Percentiles rank a stretch among this genome's conserved stretches.
Evolutionary conservation across 2,888 invertebrate species (phyloP).

Genomic region (Teinopalpus imperialis): DNA sequence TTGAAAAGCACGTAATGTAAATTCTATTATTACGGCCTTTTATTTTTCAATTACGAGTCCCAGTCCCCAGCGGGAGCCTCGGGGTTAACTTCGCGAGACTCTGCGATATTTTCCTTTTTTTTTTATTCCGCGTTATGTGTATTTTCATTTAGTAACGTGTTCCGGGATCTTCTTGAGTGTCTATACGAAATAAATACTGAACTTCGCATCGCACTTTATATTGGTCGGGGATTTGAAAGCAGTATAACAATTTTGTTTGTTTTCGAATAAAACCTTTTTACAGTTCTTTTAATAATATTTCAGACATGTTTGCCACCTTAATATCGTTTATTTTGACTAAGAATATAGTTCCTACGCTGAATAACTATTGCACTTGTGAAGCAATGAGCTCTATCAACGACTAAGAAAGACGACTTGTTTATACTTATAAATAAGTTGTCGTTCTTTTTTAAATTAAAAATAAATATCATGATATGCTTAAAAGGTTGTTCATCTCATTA

Average conservation of each 20-base stretch:
- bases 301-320: too few species aligned
- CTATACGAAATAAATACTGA: conserved; percentile 20
- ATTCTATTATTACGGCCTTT: conserved; percentile 81
- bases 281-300: too few species aligned
- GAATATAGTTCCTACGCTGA: too few species aligned
- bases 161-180: conserved; percentile 27
- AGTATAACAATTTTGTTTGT: conserved; percentile 1
- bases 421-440: too few species aligned
- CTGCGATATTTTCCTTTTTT: conserved; percentile 44
- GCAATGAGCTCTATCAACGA: too few species aligned
- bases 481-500: too few species aligned
- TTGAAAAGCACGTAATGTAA: conserved; percentile 78
- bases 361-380: too few species aligned
- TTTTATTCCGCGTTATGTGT: conserved; percentile 30
- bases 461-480: too few species aligned
- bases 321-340: too few species aligned
- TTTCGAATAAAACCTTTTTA: background rate
- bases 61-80: conserved; percentile 61
- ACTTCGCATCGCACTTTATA: conserved; percentile 4
- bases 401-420: too few species aligned
- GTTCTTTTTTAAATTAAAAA: too few species aligned
- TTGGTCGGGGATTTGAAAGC: conserved; percentile 16
- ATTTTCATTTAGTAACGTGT: conserved; percentile 36
- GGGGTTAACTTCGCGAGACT: conserved; percentile 65
- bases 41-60: conserved; percentile 80